Evolutionary conservation across 2,888 invertebrate species (phyloP), one percentile per base, ranked within the genome.

Genomic region (Rotaria macrura): DNA sequence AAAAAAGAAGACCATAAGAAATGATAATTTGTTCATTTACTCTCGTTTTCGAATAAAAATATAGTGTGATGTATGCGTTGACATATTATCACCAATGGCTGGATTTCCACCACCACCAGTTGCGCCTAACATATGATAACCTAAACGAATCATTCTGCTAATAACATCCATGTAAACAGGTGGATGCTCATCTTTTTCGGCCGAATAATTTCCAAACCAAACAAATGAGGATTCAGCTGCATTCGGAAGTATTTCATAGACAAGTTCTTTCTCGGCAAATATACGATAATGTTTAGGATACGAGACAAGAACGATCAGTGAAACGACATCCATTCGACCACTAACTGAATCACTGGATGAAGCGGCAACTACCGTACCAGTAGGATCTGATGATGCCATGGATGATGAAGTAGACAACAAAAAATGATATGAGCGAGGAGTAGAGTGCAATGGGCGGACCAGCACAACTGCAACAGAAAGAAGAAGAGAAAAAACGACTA

Each of bases 61-160:
- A 43, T 79, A 79, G n/a, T 79, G 79, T 12, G 43, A 43, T 40
- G 79, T 79, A 79, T 79, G 79, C 9, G 79, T 79, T 43, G 79
- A 79, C 79, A 79, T 79, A 43, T 79, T 79, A 43, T 79, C 79
- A 23, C 79, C 79, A 43, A 79, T 79, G 4, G 79, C 79, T 43
- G 79, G 79, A 79, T 79, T 79, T 3, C 79, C 79, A 43, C 79
- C 79, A n/a, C 79, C 79, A 79, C 79, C 79, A n/a, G 79, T 79
- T 43, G 79, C 43, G 43, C 43, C 79, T 23, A 23, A 43, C 43
- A 79, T 79, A 14, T 79, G 40, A 43, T 79, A 79, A n/a, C 79
- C 79, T 79, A 79, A 43, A 79, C 79, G 79, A n/a, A 79, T 25
- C 79, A 79, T 79, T 79, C 20, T 40, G 4, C 43, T 12, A 0